Base-by-base conservation (phyloP, 2,113 vertebrate species). In the Microtus pennsylvanicus region DNA sequence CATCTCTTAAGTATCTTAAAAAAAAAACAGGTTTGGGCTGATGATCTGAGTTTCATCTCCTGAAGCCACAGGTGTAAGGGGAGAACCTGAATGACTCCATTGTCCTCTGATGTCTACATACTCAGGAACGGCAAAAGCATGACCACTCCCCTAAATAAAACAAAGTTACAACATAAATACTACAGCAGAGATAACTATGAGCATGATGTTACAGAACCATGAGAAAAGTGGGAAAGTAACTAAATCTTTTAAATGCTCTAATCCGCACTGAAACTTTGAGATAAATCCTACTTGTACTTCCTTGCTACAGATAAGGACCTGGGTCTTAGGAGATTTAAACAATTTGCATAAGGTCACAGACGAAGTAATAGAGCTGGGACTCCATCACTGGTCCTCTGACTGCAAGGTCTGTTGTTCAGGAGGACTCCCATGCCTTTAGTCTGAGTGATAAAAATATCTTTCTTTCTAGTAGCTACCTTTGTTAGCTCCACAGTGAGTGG, bases 121-220 rank as follows among this genome's bases (percentile, higher is more conserved):
- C 28, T 52, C 30, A 35, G 8, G 47, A 33, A 55, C 21, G 2
- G 77, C 50, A 80, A 28, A 80, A 10, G 17, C 50, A 80, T 35
- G 30, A 80, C 17, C 16, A 55, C 4, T 35, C 30, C 9, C 47
- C 77, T 80, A 80, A 80, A 80, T 80, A 94, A 82, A 50, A 82
- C 33, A 92, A 91, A 93, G 38, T 94, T 89, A 74, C 33, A 92
- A 63, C 35, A 82, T 74, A 94, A 72, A 74, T 50, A 42, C 30
- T 87, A 38, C 35, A 90, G 35, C 7, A 19, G 30, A 77, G 7
- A 76, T 22, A 93, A 94, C 94, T 63, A 69, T 47, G 30, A 94
- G 87, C 61, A n/a, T 6, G 75, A 58, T 35, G 76, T 87, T 77
- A 93, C 5, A 67, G 63, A 30, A 88, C 8, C 61, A 21, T 30